phyloP scores from a whole-genome alignment of 2,888 invertebrate genomes.

The Drosophila emarginata region DNA sequence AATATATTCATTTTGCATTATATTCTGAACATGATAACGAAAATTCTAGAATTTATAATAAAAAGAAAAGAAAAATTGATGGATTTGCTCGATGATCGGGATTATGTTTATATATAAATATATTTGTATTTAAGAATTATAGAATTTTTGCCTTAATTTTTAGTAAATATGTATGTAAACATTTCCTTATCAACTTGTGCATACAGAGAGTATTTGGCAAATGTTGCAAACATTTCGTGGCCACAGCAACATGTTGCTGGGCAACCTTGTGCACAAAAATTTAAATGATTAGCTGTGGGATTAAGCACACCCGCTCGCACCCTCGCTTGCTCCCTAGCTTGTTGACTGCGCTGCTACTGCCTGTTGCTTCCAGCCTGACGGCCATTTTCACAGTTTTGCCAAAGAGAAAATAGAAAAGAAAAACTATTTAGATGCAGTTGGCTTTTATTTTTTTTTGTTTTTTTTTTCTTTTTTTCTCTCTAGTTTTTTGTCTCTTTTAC shows the following conservation, averaged over 20 bases:
- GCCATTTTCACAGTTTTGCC: constrained; percentile 70
- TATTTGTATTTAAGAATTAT: no score
- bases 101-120: no score
- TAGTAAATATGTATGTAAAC: no score
- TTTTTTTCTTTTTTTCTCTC: no score
- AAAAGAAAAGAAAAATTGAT: no score
- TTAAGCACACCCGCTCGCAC: not conserved
- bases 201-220: not conserved
- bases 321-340: not conserved
- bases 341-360: constrained; percentile 11
- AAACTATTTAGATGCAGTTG: constrained; percentile 19
- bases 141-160: no score
- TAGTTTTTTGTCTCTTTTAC: constrained; percentile 24
- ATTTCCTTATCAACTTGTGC: not conserved
- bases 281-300: constrained; percentile 10
- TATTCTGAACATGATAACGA: no score
- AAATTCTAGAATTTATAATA: no score
- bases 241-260: constrained; percentile 2
- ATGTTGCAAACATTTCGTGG: not conserved
- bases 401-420: constrained; percentile 19
- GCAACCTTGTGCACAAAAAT: constrained; percentile 2
- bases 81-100: no score
- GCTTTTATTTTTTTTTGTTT: not conserved
- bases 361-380: constrained; percentile 46
- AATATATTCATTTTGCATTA: no score